Evolutionary conservation across 2,797 vertebrate species (phyloP), one percentile per base, ranked within the genome.

Genomic region (Aulostomus chinensis): DNA sequence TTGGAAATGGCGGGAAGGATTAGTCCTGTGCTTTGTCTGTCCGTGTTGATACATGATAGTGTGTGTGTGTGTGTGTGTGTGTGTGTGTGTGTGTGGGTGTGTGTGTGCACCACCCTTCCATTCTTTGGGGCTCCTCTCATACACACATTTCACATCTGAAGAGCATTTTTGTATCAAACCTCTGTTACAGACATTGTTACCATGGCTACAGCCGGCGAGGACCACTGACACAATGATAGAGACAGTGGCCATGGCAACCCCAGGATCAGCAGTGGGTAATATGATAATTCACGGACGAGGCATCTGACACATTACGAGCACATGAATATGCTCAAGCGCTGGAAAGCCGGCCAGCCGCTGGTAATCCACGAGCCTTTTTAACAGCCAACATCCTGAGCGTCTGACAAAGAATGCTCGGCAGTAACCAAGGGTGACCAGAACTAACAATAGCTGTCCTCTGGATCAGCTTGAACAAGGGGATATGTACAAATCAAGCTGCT

Each of bases 141-240:
- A 58, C 65, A 16, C 17, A n/a, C 65, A 73, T 82, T 81, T 78
- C 68, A 72, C 73, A 73, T 83, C 72, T 78, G 75, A 83, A 84
- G 73, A 75, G 80, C 68, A 81, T 83, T 77, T 33, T 4, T 31
- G 43, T 22, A 86, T 90, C 58, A 54, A 83, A 86, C 83, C 80
- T 55, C 77, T 81, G 79, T 81, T 72, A 81, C 75, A 73, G 75
- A 80, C 76, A 66, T 63, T 60, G 89, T 91, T 89, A 58, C 89
- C 80, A 90, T 91, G 81, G 78, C 78, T 83, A 89, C 89, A 77
- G 80, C 76, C 80, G 17, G 60, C 29, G 39, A 86, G 79, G 80
- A 88, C 87, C 80, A 61, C 84, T 88, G 88, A 89, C 86, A 91
- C 88, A 87, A 85, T 89, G 89, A 89, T 82, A 80, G 85, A 83